Evolutionary conservation across 2,888 invertebrate genomes (phyloP).

Genomic region (Callyntrura sp.): DNA sequence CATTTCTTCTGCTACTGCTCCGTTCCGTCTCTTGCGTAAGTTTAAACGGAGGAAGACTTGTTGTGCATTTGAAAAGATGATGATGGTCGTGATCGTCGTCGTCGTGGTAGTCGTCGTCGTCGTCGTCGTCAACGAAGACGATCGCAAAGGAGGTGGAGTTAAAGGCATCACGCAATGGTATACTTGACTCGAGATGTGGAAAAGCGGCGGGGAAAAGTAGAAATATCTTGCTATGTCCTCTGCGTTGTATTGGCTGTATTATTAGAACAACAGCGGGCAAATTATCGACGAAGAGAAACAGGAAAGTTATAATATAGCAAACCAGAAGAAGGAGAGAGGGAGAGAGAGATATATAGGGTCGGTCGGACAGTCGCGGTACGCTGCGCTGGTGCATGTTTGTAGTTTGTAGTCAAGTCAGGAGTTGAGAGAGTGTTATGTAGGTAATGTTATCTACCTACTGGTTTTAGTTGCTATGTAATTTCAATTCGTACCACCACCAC

Average conservation of each 20-base stretch:
- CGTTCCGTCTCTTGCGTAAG: too few species aligned
- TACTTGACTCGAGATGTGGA: not conserved
- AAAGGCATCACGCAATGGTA: not conserved
- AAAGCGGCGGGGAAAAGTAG: conserved; percentile 53
- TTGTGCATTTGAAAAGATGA: too few species aligned
- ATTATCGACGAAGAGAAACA: not conserved
- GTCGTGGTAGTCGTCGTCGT: too few species aligned
- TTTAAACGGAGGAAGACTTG: too few species aligned
- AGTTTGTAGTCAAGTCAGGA: not conserved
- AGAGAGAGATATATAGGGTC: not conserved
- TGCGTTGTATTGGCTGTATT: conserved; percentile 10
- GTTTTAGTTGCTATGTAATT: conserved; percentile 40
- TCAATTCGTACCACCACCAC: not conserved
- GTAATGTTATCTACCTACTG: not conserved
- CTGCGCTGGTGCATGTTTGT: not conserved
- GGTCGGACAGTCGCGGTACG: not conserved
- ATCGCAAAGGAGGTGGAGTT: conserved; percentile 1
- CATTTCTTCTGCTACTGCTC: too few species aligned
- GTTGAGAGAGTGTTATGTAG: not conserved
- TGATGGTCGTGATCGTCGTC: too few species aligned
- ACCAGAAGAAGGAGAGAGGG: not conserved
- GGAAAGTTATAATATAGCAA: too few species aligned
- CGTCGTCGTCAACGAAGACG: not conserved
- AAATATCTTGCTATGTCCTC: conserved; percentile 23
- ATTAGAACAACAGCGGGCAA: not conserved